Base-by-base conservation (phyloP, 1,140 invertebrate species). In the Drosophila simulans region DNA sequence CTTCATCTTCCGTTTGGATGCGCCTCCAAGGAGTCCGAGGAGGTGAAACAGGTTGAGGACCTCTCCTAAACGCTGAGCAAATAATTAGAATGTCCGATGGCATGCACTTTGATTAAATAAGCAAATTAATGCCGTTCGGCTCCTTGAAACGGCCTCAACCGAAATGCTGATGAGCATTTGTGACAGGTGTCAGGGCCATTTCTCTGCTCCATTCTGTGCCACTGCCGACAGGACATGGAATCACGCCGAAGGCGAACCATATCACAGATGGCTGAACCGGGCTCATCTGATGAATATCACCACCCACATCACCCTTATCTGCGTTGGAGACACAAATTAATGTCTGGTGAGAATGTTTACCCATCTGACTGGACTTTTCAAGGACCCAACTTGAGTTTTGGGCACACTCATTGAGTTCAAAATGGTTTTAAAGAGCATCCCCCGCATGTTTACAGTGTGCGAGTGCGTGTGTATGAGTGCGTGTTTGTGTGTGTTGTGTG, bases 111-210 rank as follows among this genome's bases (percentile, higher is more conserved):
- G 53, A 39, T 45, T 37, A 31, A 31, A 17, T 31, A 17, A 22
- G 22, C 55, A 46, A 55, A 39, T 42, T 39, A 62, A 70, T 59
- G 59, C 25, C 34, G 40, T 12, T 13, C 15, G n/a, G 40, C 15
- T 3, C 11, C 42, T 20, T 20, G 17, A 12, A 80, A 60, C 17
- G 54, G 71, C 17, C 37, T 35, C 17, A 39, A 34, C n/a, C 7
- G 20, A 10, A 11, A 20, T 45, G 42, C 11, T 2, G 46, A 55
- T 74, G 71, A 71, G 77, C 60, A 45, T 40, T 85, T 80, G 46
- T 78, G 82, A 81, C 82, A 85, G 74, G 82, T 85, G 82, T 68
- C 82, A 81, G 42, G 52, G 56, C 8, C 46, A 56, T 25, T 63
- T 66, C 20, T 17, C 20, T 48, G 13, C 34, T 1, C 27, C 17